Percentiles rank a stretch among this genome's conserved stretches.
These are phyloP conservation scores for Percopsis transmontana DNA, from an alignment of 2,113 vertebrate genomes.

Conservation along the genomic window DNA sequence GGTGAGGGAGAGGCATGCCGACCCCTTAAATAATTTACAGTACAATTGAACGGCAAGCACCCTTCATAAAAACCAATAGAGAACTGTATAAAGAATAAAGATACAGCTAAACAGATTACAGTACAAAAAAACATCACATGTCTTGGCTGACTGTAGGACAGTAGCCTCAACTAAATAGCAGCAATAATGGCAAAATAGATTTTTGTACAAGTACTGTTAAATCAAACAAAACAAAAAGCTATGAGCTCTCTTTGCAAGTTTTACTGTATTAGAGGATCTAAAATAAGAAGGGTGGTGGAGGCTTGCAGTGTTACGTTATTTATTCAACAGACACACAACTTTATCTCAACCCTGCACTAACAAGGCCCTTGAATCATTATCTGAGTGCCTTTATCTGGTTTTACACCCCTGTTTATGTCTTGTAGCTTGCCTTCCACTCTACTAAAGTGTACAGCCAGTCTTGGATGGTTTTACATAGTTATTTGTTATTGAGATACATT, in stretches of 20 bases:
- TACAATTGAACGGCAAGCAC: constrained; percentile 47
- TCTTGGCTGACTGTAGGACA: constrained; percentile 42
- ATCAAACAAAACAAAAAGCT: constrained; percentile 13
- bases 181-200: constrained; percentile 24
- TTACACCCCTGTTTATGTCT: neutral
- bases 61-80: constrained; percentile 61
- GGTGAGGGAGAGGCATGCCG: constrained; percentile 31
- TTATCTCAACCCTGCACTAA: constrained; percentile 9
- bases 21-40: constrained; percentile 68
- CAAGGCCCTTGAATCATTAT: constrained; percentile 10
- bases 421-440: neutral
- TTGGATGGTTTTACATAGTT: no score
- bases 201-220: constrained; percentile 29
- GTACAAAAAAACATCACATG: constrained; percentile 59
- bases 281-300: constrained; percentile 4
- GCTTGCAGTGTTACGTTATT: neutral
- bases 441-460: no score
- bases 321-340: constrained; percentile 7
- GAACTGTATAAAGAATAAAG: constrained; percentile 48
- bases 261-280: neutral
- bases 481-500: no score
- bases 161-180: constrained; percentile 9
- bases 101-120: constrained; percentile 61
- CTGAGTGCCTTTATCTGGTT: neutral
- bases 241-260: constrained; percentile 5